Percentiles rank a stretch among this genome's conserved stretches.
phyloP scores from a whole-genome alignment of 2,888 invertebrate species.

The Willowsia nigromaculata region DNA sequence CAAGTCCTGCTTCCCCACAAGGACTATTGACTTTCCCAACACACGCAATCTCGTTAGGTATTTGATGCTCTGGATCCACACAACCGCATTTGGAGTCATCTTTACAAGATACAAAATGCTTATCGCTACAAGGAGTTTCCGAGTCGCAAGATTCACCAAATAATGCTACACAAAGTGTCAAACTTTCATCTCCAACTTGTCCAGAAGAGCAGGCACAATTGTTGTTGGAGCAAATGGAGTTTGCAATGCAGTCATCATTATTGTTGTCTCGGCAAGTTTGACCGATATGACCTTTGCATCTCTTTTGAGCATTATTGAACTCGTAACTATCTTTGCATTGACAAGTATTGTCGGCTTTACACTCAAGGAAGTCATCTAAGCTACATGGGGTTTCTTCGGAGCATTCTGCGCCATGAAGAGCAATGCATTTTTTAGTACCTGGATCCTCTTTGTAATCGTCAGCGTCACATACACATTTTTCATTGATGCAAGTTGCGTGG shows the following conservation, averaged over 20 bases:
- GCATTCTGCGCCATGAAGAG: neutral
- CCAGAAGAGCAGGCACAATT: neutral
- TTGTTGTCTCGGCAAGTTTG: neutral
- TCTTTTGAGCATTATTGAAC: neutral
- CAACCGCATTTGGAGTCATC: neutral
- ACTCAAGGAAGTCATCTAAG: neutral
- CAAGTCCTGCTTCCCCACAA: no score
- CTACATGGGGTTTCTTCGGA: neutral
- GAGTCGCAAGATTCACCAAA: neutral
- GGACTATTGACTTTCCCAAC: no score
- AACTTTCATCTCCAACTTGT: neutral
- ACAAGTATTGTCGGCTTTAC: neutral
- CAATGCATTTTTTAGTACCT: neutral
- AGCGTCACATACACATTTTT: neutral
- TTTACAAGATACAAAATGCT: neutral
- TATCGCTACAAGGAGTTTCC: neutral
- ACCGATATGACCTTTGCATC: neutral
- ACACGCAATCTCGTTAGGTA: no score
- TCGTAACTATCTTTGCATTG: neutral
- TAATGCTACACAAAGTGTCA: neutral
- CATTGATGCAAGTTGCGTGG: neutral
- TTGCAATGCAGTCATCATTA: neutral
- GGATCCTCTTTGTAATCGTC: neutral
- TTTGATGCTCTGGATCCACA: neutral
- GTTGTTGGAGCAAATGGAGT: neutral